Evolutionary conservation across 2,888 invertebrate species (phyloP).

Genomic region (Hydriomena furcata): DNA sequence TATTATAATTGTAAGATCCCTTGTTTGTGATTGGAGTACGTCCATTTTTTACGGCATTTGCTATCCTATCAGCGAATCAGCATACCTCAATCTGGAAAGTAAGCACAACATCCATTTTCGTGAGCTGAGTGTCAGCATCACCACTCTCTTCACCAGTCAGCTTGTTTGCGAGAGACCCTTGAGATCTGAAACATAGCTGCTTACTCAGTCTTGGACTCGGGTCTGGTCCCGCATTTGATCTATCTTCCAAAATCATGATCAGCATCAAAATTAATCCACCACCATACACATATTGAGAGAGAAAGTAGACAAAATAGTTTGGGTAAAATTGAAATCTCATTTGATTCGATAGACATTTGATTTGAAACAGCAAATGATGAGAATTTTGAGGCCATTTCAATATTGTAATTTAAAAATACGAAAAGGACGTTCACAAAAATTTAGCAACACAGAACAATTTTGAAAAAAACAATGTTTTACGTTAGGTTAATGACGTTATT

Average conservation of each 20-base stretch:
- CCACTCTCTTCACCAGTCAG: constrained; percentile 98
- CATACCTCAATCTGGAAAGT: constrained; percentile 97
- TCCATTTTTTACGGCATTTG: too few species aligned
- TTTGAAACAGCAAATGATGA: background rate
- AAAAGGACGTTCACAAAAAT: constrained; percentile 6
- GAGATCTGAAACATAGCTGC: constrained; percentile 90
- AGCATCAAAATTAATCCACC: constrained; percentile 40
- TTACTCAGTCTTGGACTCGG: constrained; percentile 85
- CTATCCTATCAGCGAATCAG: constrained; percentile 14
- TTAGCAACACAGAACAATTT: constrained; percentile 4
- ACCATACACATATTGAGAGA: constrained; percentile 40
- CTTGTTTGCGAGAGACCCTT: constrained; percentile 94
- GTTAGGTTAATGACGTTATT: background rate
- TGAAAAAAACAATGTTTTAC: background rate
- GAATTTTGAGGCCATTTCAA: background rate
- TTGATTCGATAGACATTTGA: too few species aligned
- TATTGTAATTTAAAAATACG: background rate
- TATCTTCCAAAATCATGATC: constrained; percentile 43
- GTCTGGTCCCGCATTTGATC: constrained; percentile 80
- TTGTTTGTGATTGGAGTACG: too few species aligned
- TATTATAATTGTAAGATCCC: too few species aligned
- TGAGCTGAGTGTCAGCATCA: constrained; percentile 97
- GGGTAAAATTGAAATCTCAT: too few species aligned
- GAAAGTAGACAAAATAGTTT: too few species aligned
- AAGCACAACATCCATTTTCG: constrained; percentile 98